Conservation (phyloP, 1,140 invertebrate genomes). For the Drosophila punjabiensis region DNA sequence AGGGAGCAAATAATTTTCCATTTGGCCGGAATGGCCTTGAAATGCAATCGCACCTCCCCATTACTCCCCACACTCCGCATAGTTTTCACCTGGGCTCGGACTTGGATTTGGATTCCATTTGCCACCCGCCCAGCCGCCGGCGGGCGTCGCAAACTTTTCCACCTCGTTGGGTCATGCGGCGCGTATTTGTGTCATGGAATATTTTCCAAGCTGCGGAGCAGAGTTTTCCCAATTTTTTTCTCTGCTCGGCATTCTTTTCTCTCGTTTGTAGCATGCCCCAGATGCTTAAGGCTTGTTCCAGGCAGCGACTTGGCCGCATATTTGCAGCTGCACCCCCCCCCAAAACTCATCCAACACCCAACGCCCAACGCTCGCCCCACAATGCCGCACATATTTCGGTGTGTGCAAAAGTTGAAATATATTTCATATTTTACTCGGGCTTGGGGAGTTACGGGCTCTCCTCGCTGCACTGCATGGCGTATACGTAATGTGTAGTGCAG, state of each 20-base stretch:
- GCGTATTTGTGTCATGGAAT: constrained; percentile 75
- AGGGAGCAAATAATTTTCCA: constrained; percentile 73
- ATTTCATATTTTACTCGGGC: constrained; percentile 83
- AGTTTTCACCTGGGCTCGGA: constrained; percentile 53
- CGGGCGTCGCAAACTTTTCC: constrained; percentile 36
- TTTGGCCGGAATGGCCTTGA: constrained; percentile 66
- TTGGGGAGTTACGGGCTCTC: constrained; percentile 46
- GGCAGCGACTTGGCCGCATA: constrained; percentile 57
- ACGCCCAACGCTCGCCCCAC: constrained; percentile 11
- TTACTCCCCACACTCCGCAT: background rate
- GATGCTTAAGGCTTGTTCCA: constrained; percentile 61
- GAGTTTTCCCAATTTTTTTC: constrained; percentile 29
- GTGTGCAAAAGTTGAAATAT: constrained; percentile 79
- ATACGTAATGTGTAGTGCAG: constrained; percentile 65
- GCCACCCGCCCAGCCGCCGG: background rate
- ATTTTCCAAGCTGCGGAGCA: constrained; percentile 49
- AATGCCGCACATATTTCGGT: constrained; percentile 76
- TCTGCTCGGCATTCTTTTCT: constrained; percentile 43
- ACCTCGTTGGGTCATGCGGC: constrained; percentile 47
- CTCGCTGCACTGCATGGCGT: constrained; percentile 50
- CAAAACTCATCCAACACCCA: background rate
- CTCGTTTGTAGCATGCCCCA: constrained; percentile 60
- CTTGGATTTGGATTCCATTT: constrained; percentile 32
- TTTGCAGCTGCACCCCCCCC: constrained; percentile 41
- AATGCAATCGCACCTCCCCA: constrained; percentile 28